Percentiles rank a stretch among this genome's conserved stretches.
Conservation (phyloP, 2,888 invertebrate species). For the Spialia ferax region DNA sequence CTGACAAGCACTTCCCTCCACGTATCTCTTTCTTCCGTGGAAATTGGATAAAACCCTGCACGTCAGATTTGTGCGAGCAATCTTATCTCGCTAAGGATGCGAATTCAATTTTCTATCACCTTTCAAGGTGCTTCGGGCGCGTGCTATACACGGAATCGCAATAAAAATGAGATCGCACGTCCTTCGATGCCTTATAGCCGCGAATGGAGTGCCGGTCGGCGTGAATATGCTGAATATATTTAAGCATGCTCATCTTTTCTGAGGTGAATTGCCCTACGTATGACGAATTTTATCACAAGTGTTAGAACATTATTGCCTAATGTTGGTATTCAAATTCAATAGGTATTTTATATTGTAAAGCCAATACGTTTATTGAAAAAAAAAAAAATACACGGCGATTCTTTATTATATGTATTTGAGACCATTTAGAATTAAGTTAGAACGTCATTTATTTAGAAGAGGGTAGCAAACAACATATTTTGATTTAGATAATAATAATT, state of each 20-base stretch:
- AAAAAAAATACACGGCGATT: too few relatives aligned
- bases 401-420: too few relatives aligned
- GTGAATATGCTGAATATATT: conserved; percentile 22
- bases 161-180: conserved; percentile 35
- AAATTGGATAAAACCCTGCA: conserved; percentile 50
- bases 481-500: too few relatives aligned
- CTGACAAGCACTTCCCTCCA: too few relatives aligned
- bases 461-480: too few relatives aligned
- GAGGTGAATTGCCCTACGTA: neutral
- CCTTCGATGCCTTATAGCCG: conserved; percentile 22
- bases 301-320: neutral
- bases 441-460: too few relatives aligned
- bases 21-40: too few relatives aligned
- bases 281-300: neutral
- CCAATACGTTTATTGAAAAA: too few relatives aligned
- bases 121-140: conserved; percentile 45
- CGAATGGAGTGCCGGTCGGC: conserved; percentile 10
- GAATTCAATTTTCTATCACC: conserved; percentile 55
- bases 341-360: neutral
- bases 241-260: neutral
- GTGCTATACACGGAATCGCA: conserved; percentile 36
- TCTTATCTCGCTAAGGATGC: conserved; percentile 49
- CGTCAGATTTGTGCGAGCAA: conserved; percentile 50
- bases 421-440: too few relatives aligned
- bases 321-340: neutral